These are phyloP conservation scores for Thamnophis sirtalis DNA, from an alignment of 2,113 vertebrate genomes.

Conservation along the genomic window DNA sequence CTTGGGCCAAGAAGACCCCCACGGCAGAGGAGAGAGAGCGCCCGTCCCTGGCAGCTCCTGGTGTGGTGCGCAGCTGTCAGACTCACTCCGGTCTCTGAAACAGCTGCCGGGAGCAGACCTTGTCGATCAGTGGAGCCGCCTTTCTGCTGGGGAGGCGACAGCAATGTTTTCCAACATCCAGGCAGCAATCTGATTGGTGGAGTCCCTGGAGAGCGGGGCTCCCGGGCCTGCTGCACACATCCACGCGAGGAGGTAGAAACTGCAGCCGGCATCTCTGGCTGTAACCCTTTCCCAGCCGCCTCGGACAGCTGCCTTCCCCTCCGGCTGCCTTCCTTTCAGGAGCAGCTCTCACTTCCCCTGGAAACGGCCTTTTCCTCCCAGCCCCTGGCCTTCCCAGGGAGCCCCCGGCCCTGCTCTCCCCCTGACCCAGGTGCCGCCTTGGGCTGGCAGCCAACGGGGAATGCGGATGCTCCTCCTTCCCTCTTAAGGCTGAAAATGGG, in stretches of 20 bases:
- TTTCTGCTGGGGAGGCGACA: conserved; percentile 66
- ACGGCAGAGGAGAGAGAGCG: fast-evolving
- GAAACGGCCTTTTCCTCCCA: background rate
- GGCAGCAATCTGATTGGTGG: conserved; percentile 60
- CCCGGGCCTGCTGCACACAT: conserved; percentile 17
- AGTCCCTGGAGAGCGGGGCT: conserved; percentile 59
- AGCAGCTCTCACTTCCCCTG: background rate
- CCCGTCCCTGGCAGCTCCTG: conserved; percentile 28
- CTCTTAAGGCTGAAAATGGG: background rate
- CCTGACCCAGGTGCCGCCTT: background rate
- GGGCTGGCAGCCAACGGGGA: background rate
- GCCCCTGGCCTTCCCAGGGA: background rate
- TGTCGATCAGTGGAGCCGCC: conserved; percentile 58
- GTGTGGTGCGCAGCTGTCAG: conserved; percentile 49
- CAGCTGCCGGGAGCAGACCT: conserved; percentile 69
- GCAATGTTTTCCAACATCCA: conserved; percentile 66
- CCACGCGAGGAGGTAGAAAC: background rate
- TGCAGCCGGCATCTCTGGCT: background rate
- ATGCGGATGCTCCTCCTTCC: background rate
- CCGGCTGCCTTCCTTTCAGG: background rate
- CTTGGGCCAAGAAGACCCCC: background rate
- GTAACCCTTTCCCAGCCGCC: conserved; percentile 38
- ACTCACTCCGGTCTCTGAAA: conserved; percentile 37
- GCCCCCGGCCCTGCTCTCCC: background rate
- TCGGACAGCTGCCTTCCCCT: background rate